Evolutionary conservation across 2,113 vertebrate species (phyloP).

Genomic region (Riparia riparia): DNA sequence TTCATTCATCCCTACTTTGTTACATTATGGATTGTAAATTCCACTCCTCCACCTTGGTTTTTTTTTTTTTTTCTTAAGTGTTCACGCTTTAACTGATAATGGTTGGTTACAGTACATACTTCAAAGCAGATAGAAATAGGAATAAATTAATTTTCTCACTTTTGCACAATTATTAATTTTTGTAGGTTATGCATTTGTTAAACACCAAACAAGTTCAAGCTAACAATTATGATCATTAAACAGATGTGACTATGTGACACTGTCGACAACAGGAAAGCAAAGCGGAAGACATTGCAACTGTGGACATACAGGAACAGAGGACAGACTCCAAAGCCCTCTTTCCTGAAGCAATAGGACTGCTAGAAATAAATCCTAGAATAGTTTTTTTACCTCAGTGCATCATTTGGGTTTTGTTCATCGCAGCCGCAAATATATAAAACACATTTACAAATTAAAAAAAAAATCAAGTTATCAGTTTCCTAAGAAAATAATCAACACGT

Average conservation of each 20-base stretch:
- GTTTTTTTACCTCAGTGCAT: background rate
- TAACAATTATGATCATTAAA: slow-evolving; percentile 1
- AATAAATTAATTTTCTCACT: background rate
- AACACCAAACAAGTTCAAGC: background rate
- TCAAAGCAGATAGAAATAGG: background rate
- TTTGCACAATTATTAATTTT: background rate
- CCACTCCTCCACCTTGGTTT: background rate
- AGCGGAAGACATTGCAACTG: background rate
- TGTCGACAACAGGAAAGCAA: background rate
- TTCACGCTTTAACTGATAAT: background rate
- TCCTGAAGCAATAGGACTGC: background rate
- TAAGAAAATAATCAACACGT: background rate
- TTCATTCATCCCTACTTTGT: background rate
- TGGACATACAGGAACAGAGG: background rate
- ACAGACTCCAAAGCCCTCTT: background rate
- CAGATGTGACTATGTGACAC: background rate
- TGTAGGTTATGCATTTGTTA: background rate
- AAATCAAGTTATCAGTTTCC: background rate
- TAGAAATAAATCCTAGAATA: background rate
- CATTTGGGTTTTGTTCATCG: background rate
- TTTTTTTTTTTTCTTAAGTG: background rate
- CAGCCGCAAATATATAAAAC: background rate
- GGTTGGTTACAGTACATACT: background rate
- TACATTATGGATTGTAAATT: background rate
- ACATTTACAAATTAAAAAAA: background rate